These are phyloP conservation scores for Calliopum simillimum DNA, from an alignment of 2,888 invertebrate genomes.

Conservation along the genomic window DNA sequence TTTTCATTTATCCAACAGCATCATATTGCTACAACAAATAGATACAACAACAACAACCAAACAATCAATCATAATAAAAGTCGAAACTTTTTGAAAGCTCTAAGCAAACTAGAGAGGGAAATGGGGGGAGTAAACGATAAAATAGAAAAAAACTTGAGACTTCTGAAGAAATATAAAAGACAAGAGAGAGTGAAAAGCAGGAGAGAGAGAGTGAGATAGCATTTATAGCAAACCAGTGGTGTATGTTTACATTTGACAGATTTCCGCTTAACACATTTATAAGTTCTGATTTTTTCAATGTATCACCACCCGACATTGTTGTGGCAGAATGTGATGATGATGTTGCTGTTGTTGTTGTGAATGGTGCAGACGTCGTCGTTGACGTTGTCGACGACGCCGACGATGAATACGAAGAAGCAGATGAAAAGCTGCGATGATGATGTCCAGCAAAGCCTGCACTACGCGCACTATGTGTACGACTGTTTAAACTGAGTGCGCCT, in stretches of 20 bases:
- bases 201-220: not conserved
- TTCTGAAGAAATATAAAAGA: not conserved
- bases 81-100: too few relatives aligned
- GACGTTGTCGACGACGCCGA: constrained; percentile 31
- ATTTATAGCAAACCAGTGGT: constrained; percentile 56
- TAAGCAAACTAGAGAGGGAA: not conserved
- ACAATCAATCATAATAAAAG: constrained; percentile 3
- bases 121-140: constrained; percentile 11
- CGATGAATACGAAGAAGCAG: constrained; percentile 32
- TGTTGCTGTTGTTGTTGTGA: constrained; percentile 41
- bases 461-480: constrained; percentile 60
- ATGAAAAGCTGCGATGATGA: constrained; percentile 45
- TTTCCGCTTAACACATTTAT: constrained; percentile 56
- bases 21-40: too few relatives aligned
- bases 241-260: constrained; percentile 58
- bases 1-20: too few relatives aligned
- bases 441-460: constrained; percentile 48
- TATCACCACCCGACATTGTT: constrained; percentile 42
- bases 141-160: not conserved
- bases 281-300: constrained; percentile 49
- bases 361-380: constrained; percentile 24
- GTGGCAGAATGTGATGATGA: constrained; percentile 46
- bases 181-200: constrained; percentile 13
- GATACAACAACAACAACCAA: constrained; percentile 10
- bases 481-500: constrained; percentile 63